Conservation (phyloP, 2,888 invertebrate genomes). For the Lampropteryx suffumata region DNA sequence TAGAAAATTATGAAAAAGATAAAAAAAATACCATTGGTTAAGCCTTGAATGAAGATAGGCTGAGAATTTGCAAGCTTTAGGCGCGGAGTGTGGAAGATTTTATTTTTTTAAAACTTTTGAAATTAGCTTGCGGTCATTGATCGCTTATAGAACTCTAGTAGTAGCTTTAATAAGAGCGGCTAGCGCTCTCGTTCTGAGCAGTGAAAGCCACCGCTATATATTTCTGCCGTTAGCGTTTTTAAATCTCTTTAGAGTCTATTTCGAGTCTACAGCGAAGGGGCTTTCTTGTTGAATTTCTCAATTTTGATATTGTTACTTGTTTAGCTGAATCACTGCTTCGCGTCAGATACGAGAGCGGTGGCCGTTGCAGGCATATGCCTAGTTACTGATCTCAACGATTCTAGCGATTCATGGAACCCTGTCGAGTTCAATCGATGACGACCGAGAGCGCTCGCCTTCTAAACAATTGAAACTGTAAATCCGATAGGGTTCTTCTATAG, state of each 20-base stretch:
- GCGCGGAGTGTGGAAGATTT: slow-evolving; percentile 67
- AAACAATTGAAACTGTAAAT: slow-evolving; percentile 10
- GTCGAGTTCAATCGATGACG: slow-evolving; percentile 20
- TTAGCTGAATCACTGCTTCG: slow-evolving; percentile 48
- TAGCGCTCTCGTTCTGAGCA: slow-evolving; percentile 68
- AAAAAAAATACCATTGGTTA: too few species aligned
- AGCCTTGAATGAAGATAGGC: too few species aligned
- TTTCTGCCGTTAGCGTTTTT: slow-evolving; percentile 54
- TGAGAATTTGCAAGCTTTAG: background rate
- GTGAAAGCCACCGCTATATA: slow-evolving; percentile 46
- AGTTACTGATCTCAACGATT: slow-evolving; percentile 66
- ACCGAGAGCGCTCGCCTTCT: slow-evolving; percentile 6
- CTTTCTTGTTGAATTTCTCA: slow-evolving; percentile 48
- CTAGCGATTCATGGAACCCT: slow-evolving; percentile 54
- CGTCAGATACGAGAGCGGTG: slow-evolving; percentile 63
- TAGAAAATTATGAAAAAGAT: too few species aligned
- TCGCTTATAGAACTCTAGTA: slow-evolving; percentile 78
- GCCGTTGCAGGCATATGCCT: slow-evolving; percentile 61
- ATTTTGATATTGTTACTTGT: slow-evolving; percentile 47
- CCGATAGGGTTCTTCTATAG: slow-evolving; percentile 27
- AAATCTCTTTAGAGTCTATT: slow-evolving; percentile 51
- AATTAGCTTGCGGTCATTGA: slow-evolving; percentile 81
- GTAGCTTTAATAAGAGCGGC: slow-evolving; percentile 78
- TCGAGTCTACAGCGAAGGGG: slow-evolving; percentile 58
- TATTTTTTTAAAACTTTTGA: slow-evolving; percentile 83